Evolutionary conservation across 2,888 invertebrate species (phyloP), one percentile per base, ranked within the genome.

Genomic region (Drosophila nigricruria): DNA sequence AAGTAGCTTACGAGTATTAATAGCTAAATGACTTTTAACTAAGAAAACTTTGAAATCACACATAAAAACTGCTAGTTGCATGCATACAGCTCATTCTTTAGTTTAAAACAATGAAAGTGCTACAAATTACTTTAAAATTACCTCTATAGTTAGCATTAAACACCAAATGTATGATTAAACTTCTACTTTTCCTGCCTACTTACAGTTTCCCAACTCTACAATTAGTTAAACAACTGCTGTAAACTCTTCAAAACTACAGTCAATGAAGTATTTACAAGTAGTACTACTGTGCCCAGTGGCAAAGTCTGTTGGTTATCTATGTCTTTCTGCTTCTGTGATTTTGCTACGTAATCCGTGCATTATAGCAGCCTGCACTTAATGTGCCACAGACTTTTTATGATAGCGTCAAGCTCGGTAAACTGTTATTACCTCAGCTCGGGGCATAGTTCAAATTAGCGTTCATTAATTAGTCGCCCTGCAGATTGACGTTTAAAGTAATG

Each of bases 401-500:
- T 72, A 70, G 42, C 65, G 43, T 34, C 20, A 32, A 47, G 61
- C 56, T 59, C 16, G 53, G 34, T 25, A 52, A 53, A 59, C 40
- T 61, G 62, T 50, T 61, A 50, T 63, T 67, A 43, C 36, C 68
- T 30, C 49, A 16, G 50, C 40, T 42, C 38, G 49, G 32, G 50
- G 50, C 70, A 58, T 79, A 56, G 77, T 77, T 73, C 67, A 81
- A 84, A 87, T 84, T 81, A 84, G 82, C 76, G 72, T 75, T 70
- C 83, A 86, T 88, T 88, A 87, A 86, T 88, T 86, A 88, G 81
- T 67, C 59, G 73, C 76, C 71, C 70, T 77, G 73, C 68, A 70
- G 81, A 86, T 86, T 86, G 86, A 88, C 80, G 74, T 82, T 81
- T 81, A 68, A 77, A 81, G 75, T 76, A 80, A 81, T 76, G 78